A percentile compares a stretch with the other conserved stretches of the same genome.
phyloP scores from a whole-genome alignment of 1,140 invertebrate species.

The Aleiodes sp. region DNA sequence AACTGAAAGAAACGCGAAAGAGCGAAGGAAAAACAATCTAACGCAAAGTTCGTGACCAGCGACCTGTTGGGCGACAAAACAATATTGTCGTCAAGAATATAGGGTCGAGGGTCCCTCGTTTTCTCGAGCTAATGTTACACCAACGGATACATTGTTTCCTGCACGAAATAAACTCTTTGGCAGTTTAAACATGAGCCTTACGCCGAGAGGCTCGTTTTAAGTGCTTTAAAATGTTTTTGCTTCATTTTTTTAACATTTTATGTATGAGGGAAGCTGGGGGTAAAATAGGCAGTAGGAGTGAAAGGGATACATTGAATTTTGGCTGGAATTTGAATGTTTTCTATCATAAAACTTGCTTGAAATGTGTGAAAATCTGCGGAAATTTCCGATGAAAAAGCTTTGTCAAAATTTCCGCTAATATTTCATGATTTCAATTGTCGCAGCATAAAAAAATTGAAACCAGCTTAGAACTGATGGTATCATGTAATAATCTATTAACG shows the following conservation, averaged over 20 bases:
- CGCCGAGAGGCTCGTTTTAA: slow-evolving; percentile 19
- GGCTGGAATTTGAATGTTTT: too few species aligned
- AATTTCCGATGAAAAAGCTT: too few species aligned
- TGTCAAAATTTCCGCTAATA: too few species aligned
- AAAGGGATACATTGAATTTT: too few species aligned
- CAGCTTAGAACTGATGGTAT: too few species aligned
- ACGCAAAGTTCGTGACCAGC: slow-evolving; percentile 45
- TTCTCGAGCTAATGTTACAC: slow-evolving; percentile 18
- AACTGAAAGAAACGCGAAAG: slow-evolving; percentile 13
- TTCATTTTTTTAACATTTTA: neutral
- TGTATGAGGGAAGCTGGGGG: too few species aligned
- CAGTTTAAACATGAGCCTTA: slow-evolving; percentile 23
- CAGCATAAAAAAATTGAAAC: too few species aligned
- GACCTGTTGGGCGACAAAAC: slow-evolving; percentile 51
- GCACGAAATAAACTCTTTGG: slow-evolving; percentile 39
- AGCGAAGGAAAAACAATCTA: slow-evolving; percentile 14
- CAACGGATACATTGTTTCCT: slow-evolving; percentile 48
- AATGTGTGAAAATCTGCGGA: too few species aligned
- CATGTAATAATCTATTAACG: too few species aligned
- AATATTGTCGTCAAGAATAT: slow-evolving; percentile 46
- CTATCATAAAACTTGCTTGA: too few species aligned
- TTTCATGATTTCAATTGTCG: too few species aligned
- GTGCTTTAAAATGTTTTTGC: neutral
- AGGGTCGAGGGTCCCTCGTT: neutral
- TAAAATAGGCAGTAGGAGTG: too few species aligned